Percentiles rank a stretch among this genome's conserved stretches.
phyloP scores from a whole-genome alignment of 2,113 vertebrate genomes.

The Penelope pileata region DNA sequence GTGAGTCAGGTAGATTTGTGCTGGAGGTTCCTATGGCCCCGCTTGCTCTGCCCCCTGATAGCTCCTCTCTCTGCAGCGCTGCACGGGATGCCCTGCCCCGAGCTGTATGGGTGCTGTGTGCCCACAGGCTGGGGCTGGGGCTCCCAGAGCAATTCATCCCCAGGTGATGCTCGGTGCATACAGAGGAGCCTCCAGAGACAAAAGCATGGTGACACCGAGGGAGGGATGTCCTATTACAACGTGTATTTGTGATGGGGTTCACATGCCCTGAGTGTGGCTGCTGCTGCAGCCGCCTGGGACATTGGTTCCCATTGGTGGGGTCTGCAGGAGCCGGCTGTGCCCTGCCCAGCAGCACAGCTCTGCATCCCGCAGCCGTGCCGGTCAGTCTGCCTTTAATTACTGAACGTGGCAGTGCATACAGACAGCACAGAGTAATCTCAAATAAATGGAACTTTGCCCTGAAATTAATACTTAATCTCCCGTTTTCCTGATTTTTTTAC shows the following conservation, averaged over 20 bases:
- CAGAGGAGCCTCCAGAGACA: background rate
- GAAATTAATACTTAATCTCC: conserved; percentile 49
- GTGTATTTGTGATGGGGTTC: background rate
- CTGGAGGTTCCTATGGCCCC: background rate
- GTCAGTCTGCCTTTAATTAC: conserved; percentile 52
- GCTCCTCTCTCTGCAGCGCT: background rate
- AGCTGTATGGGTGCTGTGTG: too few species aligned
- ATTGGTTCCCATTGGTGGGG: background rate
- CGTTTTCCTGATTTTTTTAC: background rate
- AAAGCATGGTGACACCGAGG: too few species aligned
- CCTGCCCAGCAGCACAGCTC: background rate
- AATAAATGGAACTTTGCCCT: conserved; percentile 16
- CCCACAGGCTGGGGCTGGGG: too few species aligned
- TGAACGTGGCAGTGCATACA: background rate
- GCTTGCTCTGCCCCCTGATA: background rate
- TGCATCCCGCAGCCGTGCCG: conserved; percentile 35
- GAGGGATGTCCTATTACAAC: background rate
- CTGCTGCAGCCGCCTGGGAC: background rate
- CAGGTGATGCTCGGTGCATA: background rate
- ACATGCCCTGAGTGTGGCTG: too few species aligned
- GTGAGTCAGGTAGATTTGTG: rapidly evolving
- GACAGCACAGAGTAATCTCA: background rate
- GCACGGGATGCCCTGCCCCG: background rate
- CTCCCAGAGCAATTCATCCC: background rate
- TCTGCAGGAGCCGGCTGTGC: background rate